Evolutionary conservation across 2,797 vertebrate genomes (phyloP).

Genomic region (Craterocephalus amniculus): DNA sequence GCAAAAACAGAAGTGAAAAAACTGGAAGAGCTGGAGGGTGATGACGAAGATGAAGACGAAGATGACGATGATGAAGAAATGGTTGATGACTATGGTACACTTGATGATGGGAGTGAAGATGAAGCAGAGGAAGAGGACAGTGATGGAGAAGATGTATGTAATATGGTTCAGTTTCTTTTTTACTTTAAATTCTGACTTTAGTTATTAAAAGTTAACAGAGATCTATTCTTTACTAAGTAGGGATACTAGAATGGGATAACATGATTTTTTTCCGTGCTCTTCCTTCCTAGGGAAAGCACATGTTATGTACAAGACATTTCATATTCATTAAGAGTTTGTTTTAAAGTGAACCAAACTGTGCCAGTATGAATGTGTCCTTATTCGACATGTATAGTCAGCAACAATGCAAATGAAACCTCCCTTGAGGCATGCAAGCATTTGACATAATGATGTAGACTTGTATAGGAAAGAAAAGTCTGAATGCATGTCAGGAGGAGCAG

Average conservation of each 20-base stretch:
- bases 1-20: constrained; percentile 61
- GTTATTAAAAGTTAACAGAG: neutral
- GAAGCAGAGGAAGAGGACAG: constrained; percentile 81
- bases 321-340: too few species aligned
- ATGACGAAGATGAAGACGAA: constrained; percentile 63
- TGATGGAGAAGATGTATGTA: constrained; percentile 81
- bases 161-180: neutral
- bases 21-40: constrained; percentile 66
- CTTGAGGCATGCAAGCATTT: neutral
- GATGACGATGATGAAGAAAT: constrained; percentile 77
- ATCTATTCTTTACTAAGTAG: neutral
- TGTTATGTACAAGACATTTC: too few species aligned
- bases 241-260: too few species aligned
- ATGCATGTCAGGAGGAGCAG: neutral
- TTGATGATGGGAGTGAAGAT: constrained; percentile 74
- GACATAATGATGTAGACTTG: neutral
- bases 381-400: neutral
- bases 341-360: too few species aligned
- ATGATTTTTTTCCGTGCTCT: neutral
- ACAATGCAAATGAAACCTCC: too few species aligned
- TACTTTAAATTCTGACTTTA: neutral
- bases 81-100: constrained; percentile 84
- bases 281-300: neutral
- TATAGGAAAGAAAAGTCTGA: neutral
- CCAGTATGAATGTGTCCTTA: too few species aligned